phyloP scores from a whole-genome alignment of 1,140 invertebrate species.

The Brachionus calyciflorus region DNA sequence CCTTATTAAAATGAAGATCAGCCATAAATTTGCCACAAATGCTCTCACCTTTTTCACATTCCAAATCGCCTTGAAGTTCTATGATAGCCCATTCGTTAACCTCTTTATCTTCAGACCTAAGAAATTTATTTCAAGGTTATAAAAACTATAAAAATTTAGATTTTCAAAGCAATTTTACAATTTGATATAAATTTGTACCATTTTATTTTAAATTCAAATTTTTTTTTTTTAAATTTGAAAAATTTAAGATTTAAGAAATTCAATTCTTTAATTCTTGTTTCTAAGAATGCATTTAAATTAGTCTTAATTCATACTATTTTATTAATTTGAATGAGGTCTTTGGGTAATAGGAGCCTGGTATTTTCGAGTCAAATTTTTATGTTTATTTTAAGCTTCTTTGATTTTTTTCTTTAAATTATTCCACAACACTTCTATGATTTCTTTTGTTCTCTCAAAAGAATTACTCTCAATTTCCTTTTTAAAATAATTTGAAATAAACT shows the following conservation, averaged over 20 bases:
- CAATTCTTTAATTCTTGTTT: not conserved
- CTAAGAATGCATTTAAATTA: too few relatives aligned
- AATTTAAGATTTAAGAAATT: not conserved
- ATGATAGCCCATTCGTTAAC: slow-evolving; percentile 72
- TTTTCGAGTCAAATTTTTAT: too few relatives aligned
- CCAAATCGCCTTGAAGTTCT: slow-evolving; percentile 79
- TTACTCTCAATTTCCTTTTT: too few relatives aligned
- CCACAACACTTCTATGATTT: too few relatives aligned
- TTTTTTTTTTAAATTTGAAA: not conserved
- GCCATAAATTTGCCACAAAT: slow-evolving; percentile 71
- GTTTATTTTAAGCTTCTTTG: too few relatives aligned
- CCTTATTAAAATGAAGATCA: slow-evolving; percentile 74
- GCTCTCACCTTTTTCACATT: slow-evolving; percentile 64
- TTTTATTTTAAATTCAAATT: slow-evolving; percentile 18
- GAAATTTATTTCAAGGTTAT: not conserved
- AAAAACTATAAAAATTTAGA: not conserved
- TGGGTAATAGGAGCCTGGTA: too few relatives aligned
- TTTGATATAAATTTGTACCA: slow-evolving; percentile 46
- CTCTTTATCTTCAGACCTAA: not conserved
- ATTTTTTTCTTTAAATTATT: too few relatives aligned
- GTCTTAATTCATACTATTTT: too few relatives aligned
- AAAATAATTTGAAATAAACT: too few relatives aligned
- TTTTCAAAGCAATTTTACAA: too few relatives aligned
- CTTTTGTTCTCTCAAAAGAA: too few relatives aligned
- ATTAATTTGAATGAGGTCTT: too few relatives aligned